Conservation (phyloP, 2,113 vertebrate genomes). For the Scytalopus superciliaris region DNA sequence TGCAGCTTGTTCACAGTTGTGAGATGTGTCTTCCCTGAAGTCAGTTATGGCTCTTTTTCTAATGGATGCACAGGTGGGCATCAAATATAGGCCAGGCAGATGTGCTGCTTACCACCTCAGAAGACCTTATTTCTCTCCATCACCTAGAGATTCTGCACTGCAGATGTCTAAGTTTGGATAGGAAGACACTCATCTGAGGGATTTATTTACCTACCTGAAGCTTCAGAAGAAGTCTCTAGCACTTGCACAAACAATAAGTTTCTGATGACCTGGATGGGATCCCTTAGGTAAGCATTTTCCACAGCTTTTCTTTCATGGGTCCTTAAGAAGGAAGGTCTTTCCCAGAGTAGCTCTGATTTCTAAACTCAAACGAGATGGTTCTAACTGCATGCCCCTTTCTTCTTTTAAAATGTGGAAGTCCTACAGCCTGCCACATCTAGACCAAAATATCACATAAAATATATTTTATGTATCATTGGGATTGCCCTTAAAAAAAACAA, state of each 20-base stretch:
- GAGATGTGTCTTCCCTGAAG: not conserved
- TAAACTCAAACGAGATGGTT: not conserved
- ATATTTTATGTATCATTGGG: not conserved
- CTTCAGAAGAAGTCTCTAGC: not conserved
- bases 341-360: not conserved
- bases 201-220: not conserved
- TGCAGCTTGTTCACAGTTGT: not conserved
- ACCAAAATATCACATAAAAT: not conserved
- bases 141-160: not conserved
- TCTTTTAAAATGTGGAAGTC: not conserved
- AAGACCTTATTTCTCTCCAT: not conserved
- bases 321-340: not conserved
- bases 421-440: not conserved
- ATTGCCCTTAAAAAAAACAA: not conserved
- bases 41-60: not conserved
- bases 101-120: not conserved
- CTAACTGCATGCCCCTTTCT: not conserved
- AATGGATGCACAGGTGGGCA: not conserved
- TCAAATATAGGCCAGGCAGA: not conserved
- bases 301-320: not conserved
- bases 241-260: not conserved
- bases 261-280: not conserved
- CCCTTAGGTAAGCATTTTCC: not conserved
- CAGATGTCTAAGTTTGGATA: not conserved
- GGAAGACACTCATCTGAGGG: not conserved